Evolutionary conservation across 2,888 invertebrate genomes (phyloP).

Genomic region (Iphiclides podalirius): DNA sequence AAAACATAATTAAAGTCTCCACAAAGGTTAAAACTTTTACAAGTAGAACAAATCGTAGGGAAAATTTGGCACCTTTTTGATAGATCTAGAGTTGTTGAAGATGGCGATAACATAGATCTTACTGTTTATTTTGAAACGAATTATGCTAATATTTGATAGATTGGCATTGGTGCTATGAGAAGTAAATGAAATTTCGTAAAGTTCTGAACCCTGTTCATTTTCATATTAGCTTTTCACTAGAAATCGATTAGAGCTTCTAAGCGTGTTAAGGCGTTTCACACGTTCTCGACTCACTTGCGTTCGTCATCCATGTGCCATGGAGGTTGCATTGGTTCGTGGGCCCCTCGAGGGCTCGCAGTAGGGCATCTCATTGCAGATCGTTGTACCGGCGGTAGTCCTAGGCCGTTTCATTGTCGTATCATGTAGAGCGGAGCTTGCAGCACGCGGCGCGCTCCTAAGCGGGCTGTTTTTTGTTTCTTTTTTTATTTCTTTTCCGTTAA

Average conservation of each 20-base stretch:
- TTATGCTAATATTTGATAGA: conserved; percentile 57
- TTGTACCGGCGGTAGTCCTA: conserved; percentile 42
- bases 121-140: conserved; percentile 49
- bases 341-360: conserved; percentile 7
- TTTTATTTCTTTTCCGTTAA: not conserved
- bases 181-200: conserved; percentile 31
- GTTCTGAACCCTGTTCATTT: conserved; percentile 26
- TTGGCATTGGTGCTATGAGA: conserved; percentile 72
- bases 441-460: conserved; percentile 65
- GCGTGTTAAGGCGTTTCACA: conserved; percentile 51
- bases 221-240: conserved; percentile 46
- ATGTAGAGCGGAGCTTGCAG: conserved; percentile 62
- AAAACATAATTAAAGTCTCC: conserved; percentile 53
- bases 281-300: conserved; percentile 31
- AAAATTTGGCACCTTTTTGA: conserved; percentile 52
- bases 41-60: conserved; percentile 47
- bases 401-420: conserved; percentile 41
- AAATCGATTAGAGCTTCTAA: conserved; percentile 60
- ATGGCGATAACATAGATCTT: conserved; percentile 61
- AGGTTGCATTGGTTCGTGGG: conserved; percentile 39
- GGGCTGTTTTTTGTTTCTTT: conserved; percentile 40
- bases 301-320: conserved; percentile 67
- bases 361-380: conserved; percentile 44
- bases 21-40: conserved; percentile 43
- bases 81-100: conserved; percentile 59